These are phyloP conservation scores for Spilosoma lubricipeda DNA, from an alignment of 2,888 invertebrate species.

Conservation along the genomic window DNA sequence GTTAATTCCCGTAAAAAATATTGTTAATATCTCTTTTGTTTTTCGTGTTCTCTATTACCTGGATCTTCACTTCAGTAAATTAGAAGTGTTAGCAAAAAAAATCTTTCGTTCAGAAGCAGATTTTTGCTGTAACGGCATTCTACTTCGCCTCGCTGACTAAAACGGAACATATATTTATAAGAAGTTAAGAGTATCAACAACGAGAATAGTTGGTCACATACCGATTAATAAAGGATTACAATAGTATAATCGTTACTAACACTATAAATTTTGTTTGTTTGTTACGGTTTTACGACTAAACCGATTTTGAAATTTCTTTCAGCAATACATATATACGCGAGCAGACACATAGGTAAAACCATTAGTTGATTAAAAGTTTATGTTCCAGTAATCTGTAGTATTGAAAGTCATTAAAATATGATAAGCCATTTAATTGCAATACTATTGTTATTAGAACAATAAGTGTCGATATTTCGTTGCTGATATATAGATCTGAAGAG, in stretches of 20 bases:
- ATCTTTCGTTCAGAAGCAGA: not conserved
- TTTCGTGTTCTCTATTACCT: too few species aligned
- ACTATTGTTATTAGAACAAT: not conserved
- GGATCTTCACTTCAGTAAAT: not conserved
- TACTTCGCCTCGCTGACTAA: not conserved
- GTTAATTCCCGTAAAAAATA: too few species aligned
- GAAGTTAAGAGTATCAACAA: not conserved
- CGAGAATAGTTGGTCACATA: not conserved
- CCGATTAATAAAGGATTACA: not conserved
- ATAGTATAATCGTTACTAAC: not conserved
- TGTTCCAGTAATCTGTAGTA: not conserved
- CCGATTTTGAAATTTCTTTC: too few species aligned
- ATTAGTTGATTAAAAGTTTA: not conserved
- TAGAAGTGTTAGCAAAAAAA: not conserved
- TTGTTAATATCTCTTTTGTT: not conserved
- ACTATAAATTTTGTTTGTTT: too few species aligned
- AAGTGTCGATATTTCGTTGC: not conserved
- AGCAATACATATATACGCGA: too few species aligned
- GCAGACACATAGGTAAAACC: too few species aligned
- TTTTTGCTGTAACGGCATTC: not conserved
- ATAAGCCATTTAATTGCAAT: not conserved
- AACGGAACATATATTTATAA: not conserved
- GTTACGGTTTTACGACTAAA: too few species aligned
- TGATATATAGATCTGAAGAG: too few species aligned
- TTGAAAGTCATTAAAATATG: not conserved